phyloP scores from a whole-genome alignment of 2,888 invertebrate genomes.

The Nomada fabriciana region DNA sequence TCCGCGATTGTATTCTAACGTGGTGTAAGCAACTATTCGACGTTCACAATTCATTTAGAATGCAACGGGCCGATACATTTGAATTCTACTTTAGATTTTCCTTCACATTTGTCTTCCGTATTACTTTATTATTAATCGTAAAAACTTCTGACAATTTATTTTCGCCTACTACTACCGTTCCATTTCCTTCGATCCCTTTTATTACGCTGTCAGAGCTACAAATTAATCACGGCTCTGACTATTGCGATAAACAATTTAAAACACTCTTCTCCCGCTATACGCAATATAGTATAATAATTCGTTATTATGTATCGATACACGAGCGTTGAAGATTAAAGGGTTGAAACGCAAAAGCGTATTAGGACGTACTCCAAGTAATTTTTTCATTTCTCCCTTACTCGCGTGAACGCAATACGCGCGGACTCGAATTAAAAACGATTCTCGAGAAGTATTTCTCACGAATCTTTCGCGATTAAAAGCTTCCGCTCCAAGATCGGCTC shows the following conservation, averaged over 20 bases:
- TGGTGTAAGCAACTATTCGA: conserved; percentile 73
- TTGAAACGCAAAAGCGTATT: neutral
- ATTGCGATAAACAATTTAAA: neutral
- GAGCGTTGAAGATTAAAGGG: neutral
- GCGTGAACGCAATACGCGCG: neutral
- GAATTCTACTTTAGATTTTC: neutral
- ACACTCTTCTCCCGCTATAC: neutral
- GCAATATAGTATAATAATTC: neutral
- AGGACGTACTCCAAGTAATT: neutral
- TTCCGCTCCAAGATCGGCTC: neutral
- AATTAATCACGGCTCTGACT: neutral
- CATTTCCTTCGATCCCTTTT: neutral
- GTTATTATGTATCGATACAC: neutral
- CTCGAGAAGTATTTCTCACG: neutral
- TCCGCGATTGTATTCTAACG: conserved; percentile 50
- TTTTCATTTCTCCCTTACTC: neutral
- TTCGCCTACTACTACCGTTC: neutral
- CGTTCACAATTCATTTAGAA: conserved; percentile 71
- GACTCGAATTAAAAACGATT: neutral
- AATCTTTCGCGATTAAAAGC: neutral
- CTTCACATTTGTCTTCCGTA: neutral
- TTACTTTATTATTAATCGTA: neutral
- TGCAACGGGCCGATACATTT: conserved; percentile 2
- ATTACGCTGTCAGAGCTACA: neutral
- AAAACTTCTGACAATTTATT: neutral